Base-by-base conservation (phyloP, 2,113 vertebrate genomes). In the Callocephalon fimbriatum region DNA sequence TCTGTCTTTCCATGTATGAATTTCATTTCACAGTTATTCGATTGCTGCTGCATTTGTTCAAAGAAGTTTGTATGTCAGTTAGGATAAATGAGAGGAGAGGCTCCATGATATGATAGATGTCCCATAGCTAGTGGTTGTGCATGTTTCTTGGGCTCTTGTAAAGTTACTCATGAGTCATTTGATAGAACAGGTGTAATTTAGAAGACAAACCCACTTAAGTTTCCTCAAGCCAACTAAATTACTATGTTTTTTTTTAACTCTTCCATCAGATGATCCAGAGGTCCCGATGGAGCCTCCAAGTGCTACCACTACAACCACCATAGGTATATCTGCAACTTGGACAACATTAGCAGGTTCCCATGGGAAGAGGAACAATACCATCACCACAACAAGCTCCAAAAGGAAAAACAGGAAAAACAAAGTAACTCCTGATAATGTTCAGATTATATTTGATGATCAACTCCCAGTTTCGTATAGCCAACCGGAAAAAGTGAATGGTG, bases 341-440 rank as follows among this genome's bases (percentile, higher is more conserved):
- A 98, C 99, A 75, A 99, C 99, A 14, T 98, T 99, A 97, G 99
- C 99, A 70, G 99, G 98, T 75, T 99, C 98, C 95, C 99, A 99
- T 63, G 99, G 99, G 72, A 99, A 99, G 98, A 98, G 99, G 95
- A 99, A 99, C 51, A 99, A 98, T 53, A 99, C 99, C 93, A 99
- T 99, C 95, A 99, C 99, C 79, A 99, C 99, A n/a, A 98, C 98
- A 22, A 99, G 99, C 97, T 98, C 99, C 95, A 99, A 99, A 97
- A 99, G 99, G 88, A 99, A 99, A 98, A 99, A 98, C 98, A 99
- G 99, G 98, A 99, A 99, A 98, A 99, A 99, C 97, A 99, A 99
- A 99, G 99, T 99, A 62, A 91, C 97, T 74, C 97, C 98, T 18
- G 99, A 99, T 63, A 99, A 98, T 0, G 99, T 99, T 94, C 99